Percentiles rank a stretch among this genome's conserved stretches.
These are phyloP conservation scores for Stichodactyla mertensii DNA, from an alignment of 64 coral and sea anemone genomes.

Conservation along the genomic window DNA sequence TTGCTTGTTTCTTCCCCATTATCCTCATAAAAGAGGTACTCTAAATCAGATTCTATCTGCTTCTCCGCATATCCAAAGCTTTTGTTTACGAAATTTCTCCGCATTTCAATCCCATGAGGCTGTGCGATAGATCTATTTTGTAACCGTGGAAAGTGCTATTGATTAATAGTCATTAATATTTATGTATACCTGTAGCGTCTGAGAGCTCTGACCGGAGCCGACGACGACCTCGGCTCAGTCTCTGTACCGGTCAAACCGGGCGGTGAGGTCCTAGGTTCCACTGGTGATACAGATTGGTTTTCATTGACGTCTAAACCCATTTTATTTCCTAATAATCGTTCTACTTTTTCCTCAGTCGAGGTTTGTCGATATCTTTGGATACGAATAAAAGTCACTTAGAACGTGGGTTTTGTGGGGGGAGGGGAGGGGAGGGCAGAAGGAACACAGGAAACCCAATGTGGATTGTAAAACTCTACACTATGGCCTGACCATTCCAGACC, in stretches of 20 bases:
- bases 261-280: constrained; percentile 25
- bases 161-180: not conserved
- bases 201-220: constrained; percentile 24
- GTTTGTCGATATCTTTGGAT: constrained; percentile 35
- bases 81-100: too few relatives aligned
- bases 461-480: too few relatives aligned
- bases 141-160: not conserved
- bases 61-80: too few relatives aligned
- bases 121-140: too few relatives aligned
- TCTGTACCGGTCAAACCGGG: not conserved
- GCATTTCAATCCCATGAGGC: too few relatives aligned
- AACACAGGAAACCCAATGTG: too few relatives aligned
- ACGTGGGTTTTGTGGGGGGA: not conserved
- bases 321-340: not conserved
- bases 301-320: constrained; percentile 34
- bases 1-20: too few relatives aligned
- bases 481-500: too few relatives aligned
- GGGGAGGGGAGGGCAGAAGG: too few relatives aligned
- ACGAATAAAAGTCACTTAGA: not conserved
- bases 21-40: too few relatives aligned
- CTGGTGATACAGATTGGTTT: constrained; percentile 16
- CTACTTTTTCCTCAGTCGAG: constrained; percentile 36
- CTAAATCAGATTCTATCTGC: too few relatives aligned
- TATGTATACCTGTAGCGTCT: constrained; percentile 28
- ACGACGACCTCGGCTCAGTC: constrained; percentile 30